Evolutionary conservation across 2,797 vertebrate species (phyloP), one percentile per base, ranked within the genome.

Genomic region (Rhabdomys pumilio): DNA sequence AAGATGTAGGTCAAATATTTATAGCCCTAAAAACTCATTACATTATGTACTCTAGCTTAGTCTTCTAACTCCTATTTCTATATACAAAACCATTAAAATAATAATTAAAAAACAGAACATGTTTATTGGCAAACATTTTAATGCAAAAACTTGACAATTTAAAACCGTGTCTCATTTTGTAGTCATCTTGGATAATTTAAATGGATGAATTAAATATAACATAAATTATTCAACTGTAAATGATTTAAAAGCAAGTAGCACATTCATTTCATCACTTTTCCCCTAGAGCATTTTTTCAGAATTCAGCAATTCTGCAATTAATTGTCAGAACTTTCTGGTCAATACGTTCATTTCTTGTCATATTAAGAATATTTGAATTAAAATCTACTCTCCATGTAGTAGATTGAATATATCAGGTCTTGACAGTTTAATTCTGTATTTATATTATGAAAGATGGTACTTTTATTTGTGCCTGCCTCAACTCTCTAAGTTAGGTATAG

Each of bases 171-270:
- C 73, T 96, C 88, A 92, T 91, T 92, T 47, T 97, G 84, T 29
- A 94, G 94, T 85, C 93, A 57, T 90, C 87, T 90, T 94, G 83
- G 96, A 96, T 87, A 95, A 97, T 97, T 98, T 96, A 96, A 94
- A 79, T 97, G 81, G 79, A 90, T 94, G 84, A 97, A 97, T 96
- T 94, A 95, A 97, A 97, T 91, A 95, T 96, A 97, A 94, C 63
- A 93, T 97, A 96, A 98, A 98, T 97, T 97, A 97, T 96, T 97
- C 96, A 97, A 95, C 61, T 76, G 76, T 95, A 97, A 97, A 96
- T 95, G 80, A 97, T 96, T 97, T 97, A 93, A 97, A 98, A 97
- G 93, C 80, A 93, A 97, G 96, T 20, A 96, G 83, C 67, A 84
- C 50, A 95, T 88, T 97, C 86, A 97, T 96, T 97, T 97, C 61